A percentile compares a stretch with the other conserved stretches of the same genome.
phyloP scores from a whole-genome alignment of 92 coral and sea anemone genomes.

The Heliopora coerulea region DNA sequence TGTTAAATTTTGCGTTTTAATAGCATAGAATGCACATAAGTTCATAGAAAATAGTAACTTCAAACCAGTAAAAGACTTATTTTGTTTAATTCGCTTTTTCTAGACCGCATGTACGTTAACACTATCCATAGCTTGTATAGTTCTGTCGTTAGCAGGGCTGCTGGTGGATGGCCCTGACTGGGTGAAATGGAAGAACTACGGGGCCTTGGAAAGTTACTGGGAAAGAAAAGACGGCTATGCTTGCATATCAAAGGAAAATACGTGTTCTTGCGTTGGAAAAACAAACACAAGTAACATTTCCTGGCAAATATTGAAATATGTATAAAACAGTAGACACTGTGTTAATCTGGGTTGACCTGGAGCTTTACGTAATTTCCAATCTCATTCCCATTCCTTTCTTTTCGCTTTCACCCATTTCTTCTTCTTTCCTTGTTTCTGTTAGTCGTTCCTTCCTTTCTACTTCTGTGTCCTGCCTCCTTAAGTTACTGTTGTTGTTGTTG shows the following conservation, averaged over 20 bases:
- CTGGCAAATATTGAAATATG: too few species aligned
- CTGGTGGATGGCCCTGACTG: conserved; percentile 33
- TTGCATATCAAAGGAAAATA: conserved; percentile 6
- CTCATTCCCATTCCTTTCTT: neutral
- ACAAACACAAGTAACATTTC: neutral
- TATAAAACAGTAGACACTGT: too few species aligned
- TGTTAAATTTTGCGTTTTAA: too few species aligned
- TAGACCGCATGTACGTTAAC: conserved; percentile 14
- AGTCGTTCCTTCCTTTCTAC: neutral
- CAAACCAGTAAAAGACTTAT: too few species aligned
- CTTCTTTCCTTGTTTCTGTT: neutral
- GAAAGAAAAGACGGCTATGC: conserved; percentile 35
- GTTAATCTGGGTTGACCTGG: too few species aligned
- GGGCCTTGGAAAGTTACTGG: conserved; percentile 19
- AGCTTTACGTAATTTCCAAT: neutral
- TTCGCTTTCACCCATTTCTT: neutral
- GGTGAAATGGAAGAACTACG: conserved; percentile 7
- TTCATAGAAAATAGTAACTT: too few species aligned
- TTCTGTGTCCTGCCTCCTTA: too few species aligned
- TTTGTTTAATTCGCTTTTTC: too few species aligned
- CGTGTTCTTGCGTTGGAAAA: conserved; percentile 4
- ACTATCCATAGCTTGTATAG: conserved; percentile 9
- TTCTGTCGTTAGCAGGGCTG: conserved; percentile 26
- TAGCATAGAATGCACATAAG: too few species aligned
- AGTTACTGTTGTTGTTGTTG: too few species aligned